These are phyloP conservation scores for Saguinus imperator DNA, from an alignment of 2,113 vertebrate species.

Conservation along the genomic window DNA sequence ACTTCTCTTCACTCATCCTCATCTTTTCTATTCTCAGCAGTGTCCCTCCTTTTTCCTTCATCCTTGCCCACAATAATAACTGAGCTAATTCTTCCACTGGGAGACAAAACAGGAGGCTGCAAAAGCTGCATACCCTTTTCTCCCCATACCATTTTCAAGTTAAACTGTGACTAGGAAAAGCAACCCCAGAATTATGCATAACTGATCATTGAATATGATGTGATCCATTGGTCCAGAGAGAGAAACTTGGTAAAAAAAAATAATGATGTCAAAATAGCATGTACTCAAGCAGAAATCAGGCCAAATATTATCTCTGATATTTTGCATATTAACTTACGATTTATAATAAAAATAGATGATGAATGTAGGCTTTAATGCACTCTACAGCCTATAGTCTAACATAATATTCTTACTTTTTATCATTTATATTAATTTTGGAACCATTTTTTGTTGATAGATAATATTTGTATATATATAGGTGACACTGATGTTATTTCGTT, in stretches of 20 bases:
- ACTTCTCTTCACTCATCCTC: neutral
- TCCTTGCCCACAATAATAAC: neutral
- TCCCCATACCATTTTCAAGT: neutral
- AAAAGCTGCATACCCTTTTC: accelerated
- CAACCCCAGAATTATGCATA: neutral
- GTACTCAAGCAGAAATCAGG: neutral
- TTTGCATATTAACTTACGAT: neutral
- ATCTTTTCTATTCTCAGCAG: neutral
- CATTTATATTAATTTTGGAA: neutral
- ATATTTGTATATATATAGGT: neutral
- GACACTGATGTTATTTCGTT: neutral
- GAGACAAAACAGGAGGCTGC: neutral
- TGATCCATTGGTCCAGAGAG: neutral
- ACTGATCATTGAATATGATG: neutral
- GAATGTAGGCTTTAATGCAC: neutral
- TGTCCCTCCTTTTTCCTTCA: neutral
- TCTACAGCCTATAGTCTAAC: neutral
- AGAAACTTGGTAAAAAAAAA: neutral
- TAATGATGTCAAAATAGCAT: neutral
- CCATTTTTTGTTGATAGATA: neutral
- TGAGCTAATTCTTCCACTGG: neutral
- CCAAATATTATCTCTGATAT: neutral
- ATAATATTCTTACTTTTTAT: neutral
- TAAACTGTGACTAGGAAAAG: neutral
- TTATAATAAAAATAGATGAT: neutral